Base-by-base conservation (phyloP, 2,888 invertebrate genomes). In the Toxonevra muliebris region DNA sequence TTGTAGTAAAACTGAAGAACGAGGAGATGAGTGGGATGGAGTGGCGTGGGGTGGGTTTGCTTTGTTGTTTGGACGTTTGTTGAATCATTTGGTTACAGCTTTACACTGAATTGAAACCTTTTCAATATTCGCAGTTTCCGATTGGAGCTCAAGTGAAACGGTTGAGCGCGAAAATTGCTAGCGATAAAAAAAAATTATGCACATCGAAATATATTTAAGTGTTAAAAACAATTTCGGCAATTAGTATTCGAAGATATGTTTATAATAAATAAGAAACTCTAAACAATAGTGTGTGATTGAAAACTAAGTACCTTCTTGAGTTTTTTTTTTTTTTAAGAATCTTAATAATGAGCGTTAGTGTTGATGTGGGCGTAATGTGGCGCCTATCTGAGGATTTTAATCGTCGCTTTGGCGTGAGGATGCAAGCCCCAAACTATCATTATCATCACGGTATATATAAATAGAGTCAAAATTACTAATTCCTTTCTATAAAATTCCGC, bases 281-380 rank as follows among this genome's bases (percentile, higher is more conserved):
- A n/a, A n/a, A n/a, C n/a, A n/a, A n/a, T n/a, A n/a, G n/a, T n/a
- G 30, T 30, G 30, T 30, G 30, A 30, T 30, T 30, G 30, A 2
- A 30, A 30, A 30, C 3, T 4, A 30, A 30, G 30, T 30, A 7
- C 30, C 30, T 30, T 30, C 30, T 30, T 30, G 7, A 30, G 30
- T 30, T 2, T 2, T 30, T 30, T 30, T 4, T 30, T 2, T 2
- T 30, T 30, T 30, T 4, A 30, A 30, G 30, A 30, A 30, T 30
- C 30, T 63, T 50, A 60, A 71, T 64, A 61, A 85, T 85, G 85
- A 86, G 86, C 77, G 85, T 86, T 69, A 84, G 86, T 76, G 84
- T 86, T 68, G 85, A 86, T 72, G 83, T 85, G 73, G 85, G 85
- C 80, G 85, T 85, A 74, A 86, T 86, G 86, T 86, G 86, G 86